Evolutionary conservation across 2,888 invertebrate species (phyloP).

Genomic region (Spilosoma lubricipeda): DNA sequence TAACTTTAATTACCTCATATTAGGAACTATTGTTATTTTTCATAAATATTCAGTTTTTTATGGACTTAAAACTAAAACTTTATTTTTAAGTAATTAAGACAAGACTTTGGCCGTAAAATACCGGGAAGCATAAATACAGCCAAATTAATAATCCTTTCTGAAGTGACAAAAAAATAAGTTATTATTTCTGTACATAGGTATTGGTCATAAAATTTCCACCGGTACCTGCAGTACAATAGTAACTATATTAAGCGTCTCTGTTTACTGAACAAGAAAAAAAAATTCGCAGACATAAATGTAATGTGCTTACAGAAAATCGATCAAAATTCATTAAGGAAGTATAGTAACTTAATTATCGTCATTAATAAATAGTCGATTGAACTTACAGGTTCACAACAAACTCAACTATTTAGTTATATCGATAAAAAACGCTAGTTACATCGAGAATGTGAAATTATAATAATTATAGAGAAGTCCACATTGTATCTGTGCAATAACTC

Average conservation of each 20-base stretch:
- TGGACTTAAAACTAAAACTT: not conserved
- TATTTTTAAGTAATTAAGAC: not conserved
- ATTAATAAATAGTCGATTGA: slow-evolving; percentile 18
- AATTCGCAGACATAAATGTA: slow-evolving; percentile 5
- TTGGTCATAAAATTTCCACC: not conserved
- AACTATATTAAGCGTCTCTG: not conserved
- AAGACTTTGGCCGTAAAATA: not conserved
- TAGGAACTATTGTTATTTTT: not conserved
- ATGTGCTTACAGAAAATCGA: slow-evolving; percentile 6
- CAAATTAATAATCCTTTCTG: no score
- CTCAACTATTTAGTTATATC: slow-evolving; percentile 12
- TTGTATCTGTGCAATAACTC: slow-evolving; percentile 22
- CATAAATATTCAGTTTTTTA: not conserved
- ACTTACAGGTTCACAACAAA: not conserved
- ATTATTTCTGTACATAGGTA: not conserved
- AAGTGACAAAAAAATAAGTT: not conserved
- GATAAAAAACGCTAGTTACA: slow-evolving; percentile 14
- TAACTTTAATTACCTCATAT: not conserved
- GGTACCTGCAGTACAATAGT: not conserved
- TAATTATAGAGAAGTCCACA: slow-evolving; percentile 21
- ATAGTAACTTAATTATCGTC: slow-evolving; percentile 21
- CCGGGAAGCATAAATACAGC: no score
- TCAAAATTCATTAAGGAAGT: slow-evolving; percentile 16
- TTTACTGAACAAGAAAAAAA: not conserved
- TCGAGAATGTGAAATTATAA: slow-evolving; percentile 9